These are phyloP conservation scores for Chrysopa pallens DNA, from an alignment of 1,140 invertebrate genomes.

Conservation along the genomic window DNA sequence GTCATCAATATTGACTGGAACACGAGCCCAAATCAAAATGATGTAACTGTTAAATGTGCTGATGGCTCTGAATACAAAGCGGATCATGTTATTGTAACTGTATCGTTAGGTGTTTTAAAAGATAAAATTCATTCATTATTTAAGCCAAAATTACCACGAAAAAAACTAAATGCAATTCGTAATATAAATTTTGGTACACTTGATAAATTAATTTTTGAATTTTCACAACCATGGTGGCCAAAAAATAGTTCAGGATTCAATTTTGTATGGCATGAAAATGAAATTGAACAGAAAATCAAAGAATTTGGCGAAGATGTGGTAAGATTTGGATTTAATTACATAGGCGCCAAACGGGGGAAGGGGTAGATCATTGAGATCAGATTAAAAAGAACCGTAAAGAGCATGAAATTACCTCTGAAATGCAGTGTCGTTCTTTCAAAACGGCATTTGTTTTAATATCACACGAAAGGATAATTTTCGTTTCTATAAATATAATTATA, in stretches of 20 bases:
- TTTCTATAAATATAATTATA: too few relatives aligned
- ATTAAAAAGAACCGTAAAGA: too few relatives aligned
- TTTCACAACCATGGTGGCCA: constrained; percentile 41
- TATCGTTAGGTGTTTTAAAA: constrained; percentile 50
- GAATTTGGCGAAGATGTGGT: too few relatives aligned
- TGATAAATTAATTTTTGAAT: constrained; percentile 60
- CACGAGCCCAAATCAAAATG: constrained; percentile 8
- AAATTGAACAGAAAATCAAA: constrained; percentile 12
- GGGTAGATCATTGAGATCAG: too few relatives aligned
- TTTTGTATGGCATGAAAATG: constrained; percentile 31
- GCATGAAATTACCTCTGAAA: too few relatives aligned
- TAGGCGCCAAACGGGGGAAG: too few relatives aligned
- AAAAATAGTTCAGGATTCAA: constrained; percentile 24
- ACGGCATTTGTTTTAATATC: too few relatives aligned
- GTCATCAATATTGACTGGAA: constrained; percentile 28
- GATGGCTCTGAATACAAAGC: constrained; percentile 36
- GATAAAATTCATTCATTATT: constrained; percentile 36
- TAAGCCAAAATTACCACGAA: constrained; percentile 32
- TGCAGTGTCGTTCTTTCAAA: too few relatives aligned
- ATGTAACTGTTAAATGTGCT: constrained; percentile 27
- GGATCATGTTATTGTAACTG: constrained; percentile 47
- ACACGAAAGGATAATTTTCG: too few relatives aligned
- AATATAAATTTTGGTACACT: constrained; percentile 48
- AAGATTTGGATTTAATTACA: too few relatives aligned
- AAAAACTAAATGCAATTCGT: constrained; percentile 40